Conservation (phyloP, 2,797 vertebrate genomes). For the Alectoris magna region DNA sequence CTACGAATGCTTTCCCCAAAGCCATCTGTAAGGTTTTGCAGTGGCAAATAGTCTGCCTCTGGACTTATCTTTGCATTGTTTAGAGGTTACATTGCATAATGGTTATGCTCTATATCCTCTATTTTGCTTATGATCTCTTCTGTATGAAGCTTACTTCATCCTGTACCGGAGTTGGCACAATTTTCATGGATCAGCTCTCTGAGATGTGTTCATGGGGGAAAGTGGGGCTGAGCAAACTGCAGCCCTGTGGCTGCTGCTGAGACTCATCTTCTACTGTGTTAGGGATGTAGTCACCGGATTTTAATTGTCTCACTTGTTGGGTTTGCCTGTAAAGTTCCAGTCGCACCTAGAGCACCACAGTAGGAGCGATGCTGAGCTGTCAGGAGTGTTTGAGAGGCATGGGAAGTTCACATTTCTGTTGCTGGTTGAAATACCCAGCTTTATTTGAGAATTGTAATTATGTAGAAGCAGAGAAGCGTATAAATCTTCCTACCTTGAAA, state of each 20-base stretch:
- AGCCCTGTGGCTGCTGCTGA: rapidly evolving
- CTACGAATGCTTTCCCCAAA: background rate
- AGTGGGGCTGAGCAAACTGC: background rate
- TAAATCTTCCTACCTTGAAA: background rate
- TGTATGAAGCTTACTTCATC: background rate
- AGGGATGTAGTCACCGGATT: rapidly evolving
- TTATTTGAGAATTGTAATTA: background rate
- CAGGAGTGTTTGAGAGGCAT: background rate
- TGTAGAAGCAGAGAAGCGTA: background rate
- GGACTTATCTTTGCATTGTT: background rate
- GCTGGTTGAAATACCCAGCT: background rate
- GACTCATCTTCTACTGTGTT: background rate
- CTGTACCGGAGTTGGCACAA: background rate
- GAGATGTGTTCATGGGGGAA: background rate
- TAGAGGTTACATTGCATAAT: background rate
- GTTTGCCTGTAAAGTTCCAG: background rate
- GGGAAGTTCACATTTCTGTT: background rate
- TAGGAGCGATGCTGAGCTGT: rapidly evolving
- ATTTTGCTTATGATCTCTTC: background rate
- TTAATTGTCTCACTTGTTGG: background rate
- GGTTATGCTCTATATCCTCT: background rate
- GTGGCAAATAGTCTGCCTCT: background rate
- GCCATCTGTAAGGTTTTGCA: background rate
- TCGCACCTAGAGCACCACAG: rapidly evolving
- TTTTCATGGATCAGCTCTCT: background rate